Percentiles rank a stretch among this genome's conserved stretches.
Conservation (phyloP, 2,888 invertebrate genomes). For the Gnatocerus cornutus region DNA sequence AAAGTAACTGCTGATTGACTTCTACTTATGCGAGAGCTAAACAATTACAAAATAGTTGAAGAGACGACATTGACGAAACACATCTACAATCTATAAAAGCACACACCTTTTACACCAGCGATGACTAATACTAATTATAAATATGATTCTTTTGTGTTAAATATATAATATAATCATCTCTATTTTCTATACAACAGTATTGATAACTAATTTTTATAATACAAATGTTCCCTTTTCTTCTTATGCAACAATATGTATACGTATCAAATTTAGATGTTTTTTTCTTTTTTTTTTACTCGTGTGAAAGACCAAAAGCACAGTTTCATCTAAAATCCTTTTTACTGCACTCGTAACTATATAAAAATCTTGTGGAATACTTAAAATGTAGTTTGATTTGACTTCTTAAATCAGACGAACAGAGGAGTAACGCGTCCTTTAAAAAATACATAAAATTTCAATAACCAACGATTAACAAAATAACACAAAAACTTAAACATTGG, state of each 20-base stretch:
- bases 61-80: slow-evolving; percentile 64
- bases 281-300: slow-evolving; percentile 49
- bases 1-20: slow-evolving; percentile 44
- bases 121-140: slow-evolving; percentile 68
- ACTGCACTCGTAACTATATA: slow-evolving; percentile 39
- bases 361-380: slow-evolving; percentile 43
- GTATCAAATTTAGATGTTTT: slow-evolving; percentile 66
- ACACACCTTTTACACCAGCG: slow-evolving; percentile 71
- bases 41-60: slow-evolving; percentile 55
- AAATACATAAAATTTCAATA: slow-evolving; percentile 53
- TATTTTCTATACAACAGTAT: slow-evolving; percentile 71
- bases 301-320: slow-evolving; percentile 44
- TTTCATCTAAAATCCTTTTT: slow-evolving; percentile 29
- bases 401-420: slow-evolving; percentile 24
- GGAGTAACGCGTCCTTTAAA: slow-evolving; percentile 45
- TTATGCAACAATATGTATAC: slow-evolving; percentile 70
- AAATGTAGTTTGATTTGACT: slow-evolving; percentile 40
- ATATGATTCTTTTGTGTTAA: slow-evolving; percentile 69
- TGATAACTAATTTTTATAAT: slow-evolving; percentile 67
- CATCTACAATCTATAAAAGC: slow-evolving; percentile 69
- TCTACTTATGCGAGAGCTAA: slow-evolving; percentile 50
- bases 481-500: slow-evolving; percentile 45
- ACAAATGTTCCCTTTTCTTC: slow-evolving; percentile 70
- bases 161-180: slow-evolving; percentile 66
- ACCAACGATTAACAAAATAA: slow-evolving; percentile 52